Conservation (phyloP, 2,888 invertebrate genomes). For the Metopia argyrocephala region DNA sequence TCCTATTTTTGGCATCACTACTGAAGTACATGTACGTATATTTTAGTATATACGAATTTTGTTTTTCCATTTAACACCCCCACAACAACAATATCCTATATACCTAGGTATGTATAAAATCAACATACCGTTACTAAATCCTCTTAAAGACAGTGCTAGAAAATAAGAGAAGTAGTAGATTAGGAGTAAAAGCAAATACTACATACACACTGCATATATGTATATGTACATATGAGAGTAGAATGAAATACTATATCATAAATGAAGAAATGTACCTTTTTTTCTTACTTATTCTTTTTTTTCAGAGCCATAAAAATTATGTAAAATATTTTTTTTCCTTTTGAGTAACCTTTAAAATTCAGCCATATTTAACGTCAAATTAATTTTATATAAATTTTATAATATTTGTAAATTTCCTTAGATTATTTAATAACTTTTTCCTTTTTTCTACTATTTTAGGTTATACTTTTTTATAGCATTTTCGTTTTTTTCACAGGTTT, state of each 20-base stretch:
- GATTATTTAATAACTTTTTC: slow-evolving; percentile 22
- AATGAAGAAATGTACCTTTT: slow-evolving; percentile 44
- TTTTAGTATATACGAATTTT: not conserved
- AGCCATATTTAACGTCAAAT: slow-evolving; percentile 44
- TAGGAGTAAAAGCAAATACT: not conserved
- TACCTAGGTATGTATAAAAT: not conserved
- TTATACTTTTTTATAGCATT: slow-evolving; percentile 36
- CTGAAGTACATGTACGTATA: slow-evolving; percentile 1
- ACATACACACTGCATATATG: not conserved
- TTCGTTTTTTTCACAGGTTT: slow-evolving; percentile 36
- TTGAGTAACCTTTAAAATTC: slow-evolving; percentile 42
- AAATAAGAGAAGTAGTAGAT: not conserved
- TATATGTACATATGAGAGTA: no score
- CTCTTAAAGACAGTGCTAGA: not conserved
- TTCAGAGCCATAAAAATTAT: slow-evolving; percentile 58
- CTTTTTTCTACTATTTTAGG: slow-evolving; percentile 8
- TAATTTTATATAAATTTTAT: not conserved
- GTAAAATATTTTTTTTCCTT: slow-evolving; percentile 42
- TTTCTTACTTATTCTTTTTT: slow-evolving; percentile 8
- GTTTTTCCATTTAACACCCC: slow-evolving; percentile 42
- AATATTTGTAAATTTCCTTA: not conserved
- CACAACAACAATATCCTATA: not conserved
- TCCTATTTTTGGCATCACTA: not conserved
- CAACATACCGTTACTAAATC: slow-evolving; percentile 39
- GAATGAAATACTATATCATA: no score